These are phyloP conservation scores for Oryzias sinensis DNA, from an alignment of 2,797 vertebrate genomes.

Conservation along the genomic window DNA sequence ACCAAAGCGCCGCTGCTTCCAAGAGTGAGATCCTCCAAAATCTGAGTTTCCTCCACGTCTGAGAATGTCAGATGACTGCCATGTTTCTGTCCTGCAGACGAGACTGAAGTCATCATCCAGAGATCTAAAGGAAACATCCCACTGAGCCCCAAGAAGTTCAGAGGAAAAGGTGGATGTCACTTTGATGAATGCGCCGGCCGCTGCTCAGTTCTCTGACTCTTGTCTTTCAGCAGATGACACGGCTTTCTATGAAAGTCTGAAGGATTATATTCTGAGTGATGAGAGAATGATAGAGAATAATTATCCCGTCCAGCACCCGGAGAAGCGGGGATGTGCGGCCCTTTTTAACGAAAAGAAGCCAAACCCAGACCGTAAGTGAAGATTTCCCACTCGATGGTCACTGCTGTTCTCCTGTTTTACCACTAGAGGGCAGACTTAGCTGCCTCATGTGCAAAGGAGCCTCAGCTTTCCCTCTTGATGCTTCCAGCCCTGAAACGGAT, in stretches of 20 bases:
- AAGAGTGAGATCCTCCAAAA: conserved; percentile 58
- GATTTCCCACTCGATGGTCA: neutral
- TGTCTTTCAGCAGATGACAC: conserved; percentile 52
- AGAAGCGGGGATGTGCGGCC: conserved; percentile 72
- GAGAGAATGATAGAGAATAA: conserved; percentile 77
- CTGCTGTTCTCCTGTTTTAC: neutral
- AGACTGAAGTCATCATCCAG: conserved; percentile 43
- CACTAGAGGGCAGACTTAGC: conserved; percentile 43
- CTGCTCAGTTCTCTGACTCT: conserved; percentile 2
- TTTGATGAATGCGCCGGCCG: accelerated
- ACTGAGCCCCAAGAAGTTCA: conserved; percentile 55
- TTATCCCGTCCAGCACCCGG: conserved; percentile 76
- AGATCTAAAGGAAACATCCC: conserved; percentile 71
- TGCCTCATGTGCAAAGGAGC: neutral
- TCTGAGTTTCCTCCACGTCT: neutral
- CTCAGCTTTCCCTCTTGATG: neutral
- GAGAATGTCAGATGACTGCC: neutral
- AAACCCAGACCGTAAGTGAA: conserved; percentile 70
- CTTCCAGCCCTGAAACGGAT: conserved; percentile 73
- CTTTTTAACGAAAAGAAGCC: conserved; percentile 68
- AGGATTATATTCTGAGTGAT: conserved; percentile 78
- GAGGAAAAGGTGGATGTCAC: conserved; percentile 57
- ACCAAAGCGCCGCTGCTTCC: conserved; percentile 60
- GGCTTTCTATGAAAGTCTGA: conserved; percentile 75
- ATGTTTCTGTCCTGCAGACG: conserved; percentile 51